Percentiles rank a stretch among this genome's conserved stretches.
Evolutionary conservation across 2,113 vertebrate species (phyloP).

Genomic region (Myrmecophaga tridactyla): DNA sequence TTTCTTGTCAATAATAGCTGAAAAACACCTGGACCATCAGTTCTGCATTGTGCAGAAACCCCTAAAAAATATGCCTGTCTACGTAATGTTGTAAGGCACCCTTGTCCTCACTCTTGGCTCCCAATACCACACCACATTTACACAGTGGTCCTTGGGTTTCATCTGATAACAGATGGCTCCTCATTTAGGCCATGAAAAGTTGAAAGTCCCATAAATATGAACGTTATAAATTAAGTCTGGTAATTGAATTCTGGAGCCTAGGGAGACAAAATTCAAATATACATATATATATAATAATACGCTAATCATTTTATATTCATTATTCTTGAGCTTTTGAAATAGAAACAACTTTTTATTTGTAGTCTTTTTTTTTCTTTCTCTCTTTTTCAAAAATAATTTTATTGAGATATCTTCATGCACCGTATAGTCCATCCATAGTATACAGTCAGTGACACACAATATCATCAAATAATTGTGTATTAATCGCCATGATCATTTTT

Average conservation of each 20-base stretch:
- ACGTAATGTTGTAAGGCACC: not conserved
- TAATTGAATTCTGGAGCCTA: not conserved
- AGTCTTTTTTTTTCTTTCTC: too few relatives aligned
- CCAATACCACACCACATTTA: not conserved
- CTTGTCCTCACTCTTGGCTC: not conserved
- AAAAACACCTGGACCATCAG: slow-evolving; percentile 1
- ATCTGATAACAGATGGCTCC: not conserved
- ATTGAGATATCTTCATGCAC: too few relatives aligned
- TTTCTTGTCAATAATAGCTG: not conserved
- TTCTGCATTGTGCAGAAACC: not conserved
- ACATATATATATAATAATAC: not conserved
- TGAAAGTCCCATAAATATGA: not conserved
- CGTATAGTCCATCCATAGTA: too few relatives aligned
- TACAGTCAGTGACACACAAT: too few relatives aligned
- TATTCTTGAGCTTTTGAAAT: slow-evolving; percentile 2
- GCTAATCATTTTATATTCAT: not conserved
- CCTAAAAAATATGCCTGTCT: not conserved
- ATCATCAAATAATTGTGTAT: too few relatives aligned
- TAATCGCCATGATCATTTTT: too few relatives aligned
- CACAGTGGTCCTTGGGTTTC: not conserved
- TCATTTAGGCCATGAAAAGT: not conserved
- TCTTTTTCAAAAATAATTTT: too few relatives aligned
- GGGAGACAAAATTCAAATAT: slow-evolving; percentile 6
- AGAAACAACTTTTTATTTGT: not conserved
- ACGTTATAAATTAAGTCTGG: slow-evolving; percentile 32